These are phyloP conservation scores for Pantala flavescens DNA, from an alignment of 1,140 invertebrate species.

Conservation along the genomic window DNA sequence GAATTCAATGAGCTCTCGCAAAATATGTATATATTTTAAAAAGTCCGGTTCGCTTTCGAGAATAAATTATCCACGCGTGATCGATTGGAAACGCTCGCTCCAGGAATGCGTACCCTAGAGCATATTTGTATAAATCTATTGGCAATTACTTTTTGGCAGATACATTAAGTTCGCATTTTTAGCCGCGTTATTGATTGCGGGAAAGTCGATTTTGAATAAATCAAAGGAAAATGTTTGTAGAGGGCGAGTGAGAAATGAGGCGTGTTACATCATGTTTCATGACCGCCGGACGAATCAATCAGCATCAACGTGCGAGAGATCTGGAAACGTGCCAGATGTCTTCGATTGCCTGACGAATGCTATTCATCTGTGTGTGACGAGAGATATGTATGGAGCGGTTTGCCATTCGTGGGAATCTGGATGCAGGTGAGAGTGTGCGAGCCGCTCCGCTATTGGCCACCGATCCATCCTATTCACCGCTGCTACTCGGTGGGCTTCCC, in stretches of 20 bases:
- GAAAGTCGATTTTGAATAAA: constrained; percentile 3
- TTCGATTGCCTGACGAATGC: constrained; percentile 8
- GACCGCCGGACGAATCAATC: background rate
- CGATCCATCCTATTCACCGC: background rate
- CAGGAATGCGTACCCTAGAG: background rate
- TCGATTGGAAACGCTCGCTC: background rate
- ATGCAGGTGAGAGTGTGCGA: background rate
- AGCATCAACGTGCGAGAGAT: background rate
- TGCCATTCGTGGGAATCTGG: background rate
- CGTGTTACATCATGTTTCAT: constrained; percentile 7
- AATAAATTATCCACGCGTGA: background rate
- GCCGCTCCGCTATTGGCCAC: background rate
- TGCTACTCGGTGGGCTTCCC: background rate
- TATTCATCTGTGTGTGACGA: background rate
- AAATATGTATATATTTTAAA: too few relatives aligned
- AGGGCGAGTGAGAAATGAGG: background rate
- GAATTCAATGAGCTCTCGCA: too few relatives aligned
- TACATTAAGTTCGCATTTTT: background rate
- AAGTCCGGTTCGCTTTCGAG: too few relatives aligned
- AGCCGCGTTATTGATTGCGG: background rate
- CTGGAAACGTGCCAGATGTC: background rate
- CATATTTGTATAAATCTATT: constrained; percentile 6
- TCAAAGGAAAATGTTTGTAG: background rate
- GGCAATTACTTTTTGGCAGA: background rate
- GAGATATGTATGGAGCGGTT: background rate